A percentile compares a stretch with the other conserved stretches of the same genome.
These are phyloP conservation scores for Trypoxylon attenuatum DNA, from an alignment of 2,888 invertebrate species.

Conservation along the genomic window DNA sequence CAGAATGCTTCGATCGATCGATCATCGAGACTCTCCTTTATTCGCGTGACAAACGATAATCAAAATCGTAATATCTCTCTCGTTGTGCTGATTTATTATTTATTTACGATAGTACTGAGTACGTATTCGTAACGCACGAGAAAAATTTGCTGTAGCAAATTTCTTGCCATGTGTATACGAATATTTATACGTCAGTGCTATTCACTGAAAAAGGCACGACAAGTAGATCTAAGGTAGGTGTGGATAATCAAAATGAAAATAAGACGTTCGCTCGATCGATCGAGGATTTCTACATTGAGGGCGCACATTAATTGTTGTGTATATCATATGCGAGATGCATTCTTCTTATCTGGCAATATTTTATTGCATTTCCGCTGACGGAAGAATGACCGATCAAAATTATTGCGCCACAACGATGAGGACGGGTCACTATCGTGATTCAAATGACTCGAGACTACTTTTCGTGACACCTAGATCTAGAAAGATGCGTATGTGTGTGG, in stretches of 20 bases:
- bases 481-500: too few relatives aligned
- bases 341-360: not conserved
- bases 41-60: not conserved
- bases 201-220: conserved; percentile 1
- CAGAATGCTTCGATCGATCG: conserved; percentile 22
- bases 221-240: conserved; percentile 19
- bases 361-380: not conserved
- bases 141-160: too few relatives aligned
- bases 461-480: too few relatives aligned
- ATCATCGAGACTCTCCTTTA: too few relatives aligned
- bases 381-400: too few relatives aligned
- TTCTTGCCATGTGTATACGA: too few relatives aligned
- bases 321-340: conserved; percentile 19
- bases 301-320: not conserved
- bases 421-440: too few relatives aligned
- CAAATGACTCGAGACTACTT: too few relatives aligned
- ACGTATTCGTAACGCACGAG: too few relatives aligned
- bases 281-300: conserved; percentile 5
- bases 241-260: conserved; percentile 36
- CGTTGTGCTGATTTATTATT: too few relatives aligned
- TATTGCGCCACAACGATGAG: too few relatives aligned
- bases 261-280: conserved; percentile 5
- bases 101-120: too few relatives aligned
- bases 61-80: not conserved
- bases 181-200: not conserved